A percentile compares a stretch with the other conserved stretches of the same genome.
Conservation (phyloP, 1,140 invertebrate genomes). For the Atta texana region DNA sequence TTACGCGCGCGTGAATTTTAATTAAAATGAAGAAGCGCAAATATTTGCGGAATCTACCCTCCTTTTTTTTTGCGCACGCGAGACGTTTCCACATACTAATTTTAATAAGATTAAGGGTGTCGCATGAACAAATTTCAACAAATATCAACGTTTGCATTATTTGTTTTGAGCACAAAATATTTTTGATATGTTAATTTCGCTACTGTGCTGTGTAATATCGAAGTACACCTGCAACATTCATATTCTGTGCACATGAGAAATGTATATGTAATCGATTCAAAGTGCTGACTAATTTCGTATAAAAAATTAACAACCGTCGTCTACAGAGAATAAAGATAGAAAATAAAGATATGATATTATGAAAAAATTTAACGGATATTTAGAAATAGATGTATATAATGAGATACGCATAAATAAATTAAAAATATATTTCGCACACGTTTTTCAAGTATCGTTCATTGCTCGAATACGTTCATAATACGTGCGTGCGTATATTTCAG, state of each 20-base stretch:
- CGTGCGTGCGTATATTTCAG: background rate
- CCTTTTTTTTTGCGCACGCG: slow-evolving; percentile 13
- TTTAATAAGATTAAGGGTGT: slow-evolving; percentile 51
- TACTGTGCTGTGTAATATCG: background rate
- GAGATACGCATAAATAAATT: background rate
- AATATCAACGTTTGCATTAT: slow-evolving; percentile 34
- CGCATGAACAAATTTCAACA: slow-evolving; percentile 34
- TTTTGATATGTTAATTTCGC: slow-evolving; percentile 57
- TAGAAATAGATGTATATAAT: background rate
- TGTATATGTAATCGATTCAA: slow-evolving; percentile 48
- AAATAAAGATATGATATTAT: background rate
- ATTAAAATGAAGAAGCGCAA: slow-evolving; percentile 73
- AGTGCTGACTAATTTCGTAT: slow-evolving; percentile 22
- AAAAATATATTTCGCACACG: background rate
- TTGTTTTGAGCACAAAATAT: slow-evolving; percentile 42
- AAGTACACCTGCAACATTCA: background rate
- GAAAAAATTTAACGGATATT: slow-evolving; percentile 12
- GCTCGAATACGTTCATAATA: background rate
- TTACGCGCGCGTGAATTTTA: slow-evolving; percentile 62
- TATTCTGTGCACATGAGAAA: slow-evolving; percentile 14
- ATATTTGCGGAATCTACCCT: slow-evolving; percentile 60
- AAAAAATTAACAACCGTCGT: slow-evolving; percentile 21
- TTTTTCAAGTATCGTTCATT: background rate
- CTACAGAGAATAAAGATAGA: background rate
- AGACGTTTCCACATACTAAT: slow-evolving; percentile 34